These are phyloP conservation scores for Acronicta alni DNA, from an alignment of 2,888 invertebrate genomes.

Conservation along the genomic window DNA sequence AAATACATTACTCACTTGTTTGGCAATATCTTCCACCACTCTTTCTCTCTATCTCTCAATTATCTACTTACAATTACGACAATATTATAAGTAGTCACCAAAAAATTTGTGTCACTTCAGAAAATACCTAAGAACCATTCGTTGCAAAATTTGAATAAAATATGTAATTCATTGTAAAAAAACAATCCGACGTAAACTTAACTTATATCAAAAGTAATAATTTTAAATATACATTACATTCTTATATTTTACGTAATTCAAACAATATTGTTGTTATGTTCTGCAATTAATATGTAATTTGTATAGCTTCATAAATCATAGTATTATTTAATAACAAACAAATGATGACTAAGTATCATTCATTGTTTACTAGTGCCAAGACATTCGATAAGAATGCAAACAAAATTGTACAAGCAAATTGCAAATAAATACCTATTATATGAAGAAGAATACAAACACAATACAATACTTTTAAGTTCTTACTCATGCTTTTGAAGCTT, in stretches of 20 bases:
- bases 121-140: no score
- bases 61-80: no score
- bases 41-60: no score
- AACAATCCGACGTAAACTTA: no score
- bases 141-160: no score
- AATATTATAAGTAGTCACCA: no score
- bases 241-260: not conserved
- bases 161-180: no score
- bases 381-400: slow-evolving; percentile 24
- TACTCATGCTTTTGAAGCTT: not conserved
- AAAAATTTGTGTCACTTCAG: no score
- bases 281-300: not conserved
- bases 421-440: not conserved
- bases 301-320: slow-evolving; percentile 2
- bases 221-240: not conserved
- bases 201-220: not conserved
- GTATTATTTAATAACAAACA: not conserved
- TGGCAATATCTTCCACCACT: no score
- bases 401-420: not conserved
- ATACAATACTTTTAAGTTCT: no score
- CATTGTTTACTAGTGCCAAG: not conserved
- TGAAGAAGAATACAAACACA: no score
- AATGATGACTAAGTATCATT: not conserved
- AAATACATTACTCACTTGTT: no score
- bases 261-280: not conserved